Conservation (phyloP, 2,797 vertebrate species). For the Notamacropus eugenii region DNA sequence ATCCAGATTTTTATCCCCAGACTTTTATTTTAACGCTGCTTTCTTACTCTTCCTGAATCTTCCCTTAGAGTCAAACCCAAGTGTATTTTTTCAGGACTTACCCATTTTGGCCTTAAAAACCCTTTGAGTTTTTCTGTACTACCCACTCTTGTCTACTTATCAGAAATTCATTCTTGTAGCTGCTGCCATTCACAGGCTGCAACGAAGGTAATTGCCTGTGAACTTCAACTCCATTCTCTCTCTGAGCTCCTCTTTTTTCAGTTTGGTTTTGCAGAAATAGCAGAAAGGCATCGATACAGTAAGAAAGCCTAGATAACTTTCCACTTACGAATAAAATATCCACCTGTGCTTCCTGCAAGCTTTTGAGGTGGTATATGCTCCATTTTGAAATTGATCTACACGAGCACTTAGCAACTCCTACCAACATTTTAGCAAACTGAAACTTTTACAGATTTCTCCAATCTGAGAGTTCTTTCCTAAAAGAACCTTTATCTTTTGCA, state of each 20-base stretch:
- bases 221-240: background rate
- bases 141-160: background rate
- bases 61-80: background rate
- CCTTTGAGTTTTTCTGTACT: background rate
- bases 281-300: background rate
- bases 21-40: background rate
- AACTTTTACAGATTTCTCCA: constrained; percentile 12
- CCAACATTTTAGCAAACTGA: background rate
- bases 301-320: background rate
- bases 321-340: background rate
- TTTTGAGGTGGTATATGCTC: constrained; percentile 12
- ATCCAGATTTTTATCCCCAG: background rate
- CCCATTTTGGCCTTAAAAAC: background rate
- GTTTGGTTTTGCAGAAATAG: background rate
- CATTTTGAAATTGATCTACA: constrained; percentile 21
- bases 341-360: background rate
- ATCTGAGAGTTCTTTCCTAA: constrained; percentile 34
- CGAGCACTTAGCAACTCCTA: constrained; percentile 4
- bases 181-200: background rate
- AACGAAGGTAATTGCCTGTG: background rate
- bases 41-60: background rate
- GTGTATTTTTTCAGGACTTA: background rate
- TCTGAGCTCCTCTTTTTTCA: background rate
- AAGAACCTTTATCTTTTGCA: constrained; percentile 32
- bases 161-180: background rate